Conservation (phyloP, 2,888 invertebrate species). For the Erebia ligea region DNA sequence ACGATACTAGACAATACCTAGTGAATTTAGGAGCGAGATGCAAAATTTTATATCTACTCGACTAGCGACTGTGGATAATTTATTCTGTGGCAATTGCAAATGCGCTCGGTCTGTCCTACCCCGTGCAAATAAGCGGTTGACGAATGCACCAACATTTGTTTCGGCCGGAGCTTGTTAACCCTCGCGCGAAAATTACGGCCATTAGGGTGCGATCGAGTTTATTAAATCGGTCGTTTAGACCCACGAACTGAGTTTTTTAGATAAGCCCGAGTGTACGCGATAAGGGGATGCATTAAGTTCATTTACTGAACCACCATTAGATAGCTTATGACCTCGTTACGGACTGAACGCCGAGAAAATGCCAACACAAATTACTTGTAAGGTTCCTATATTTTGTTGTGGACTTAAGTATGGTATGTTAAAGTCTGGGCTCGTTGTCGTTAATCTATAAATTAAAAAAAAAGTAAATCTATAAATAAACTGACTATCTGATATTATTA, state of each 20-base stretch:
- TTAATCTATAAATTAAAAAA: too few relatives aligned
- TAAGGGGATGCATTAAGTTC: constrained; percentile 32
- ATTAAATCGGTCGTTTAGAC: constrained; percentile 54
- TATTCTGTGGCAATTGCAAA: constrained; percentile 49
- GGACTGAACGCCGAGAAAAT: constrained; percentile 13
- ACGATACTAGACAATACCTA: too few relatives aligned
- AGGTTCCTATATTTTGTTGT: not conserved
- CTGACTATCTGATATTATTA: too few relatives aligned
- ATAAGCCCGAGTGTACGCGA: constrained; percentile 42
- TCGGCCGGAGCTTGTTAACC: constrained; percentile 55
- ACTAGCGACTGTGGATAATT: constrained; percentile 32
- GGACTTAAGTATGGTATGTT: not conserved
- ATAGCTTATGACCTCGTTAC: constrained; percentile 26
- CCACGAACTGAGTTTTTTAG: constrained; percentile 45
- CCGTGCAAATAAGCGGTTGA: constrained; percentile 61
- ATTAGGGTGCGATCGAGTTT: constrained; percentile 40
- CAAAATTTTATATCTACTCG: constrained; percentile 7
- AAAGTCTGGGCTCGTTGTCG: not conserved
- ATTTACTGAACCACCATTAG: constrained; percentile 26
- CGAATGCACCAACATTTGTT: constrained; percentile 64
- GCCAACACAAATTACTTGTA: constrained; percentile 2
- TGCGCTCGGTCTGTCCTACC: constrained; percentile 45
- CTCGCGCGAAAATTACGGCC: constrained; percentile 42
- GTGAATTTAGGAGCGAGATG: not conserved
- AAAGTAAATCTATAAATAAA: too few relatives aligned